Percentiles rank a stretch among this genome's conserved stretches.
These are phyloP conservation scores for Ypsolopha sequella DNA, from an alignment of 2,888 invertebrate genomes.

Conservation along the genomic window DNA sequence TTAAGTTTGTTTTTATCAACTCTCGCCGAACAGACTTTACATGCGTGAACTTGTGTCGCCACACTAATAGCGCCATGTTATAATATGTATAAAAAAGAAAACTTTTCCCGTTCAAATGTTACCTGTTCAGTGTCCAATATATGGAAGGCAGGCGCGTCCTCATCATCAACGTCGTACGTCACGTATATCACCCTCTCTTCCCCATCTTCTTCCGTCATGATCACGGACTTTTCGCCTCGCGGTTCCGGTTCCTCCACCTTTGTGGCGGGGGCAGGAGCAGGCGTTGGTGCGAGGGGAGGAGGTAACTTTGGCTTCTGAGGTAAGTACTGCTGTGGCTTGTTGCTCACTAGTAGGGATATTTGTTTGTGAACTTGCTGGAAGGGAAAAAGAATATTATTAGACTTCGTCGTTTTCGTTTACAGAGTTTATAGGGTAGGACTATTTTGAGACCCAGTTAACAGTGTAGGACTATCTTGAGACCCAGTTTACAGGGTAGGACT, in stretches of 20 bases:
- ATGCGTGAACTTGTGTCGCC: no score
- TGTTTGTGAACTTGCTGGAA: conserved; percentile 35
- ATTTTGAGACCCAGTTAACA: no score
- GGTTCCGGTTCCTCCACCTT: not conserved
- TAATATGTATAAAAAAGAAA: no score
- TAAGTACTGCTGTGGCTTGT: conserved; percentile 13
- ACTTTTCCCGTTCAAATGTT: conserved; percentile 18
- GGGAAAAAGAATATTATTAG: no score
- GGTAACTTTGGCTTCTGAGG: conserved; percentile 1
- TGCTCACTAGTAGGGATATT: conserved; percentile 38
- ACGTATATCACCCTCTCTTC: conserved; percentile 56
- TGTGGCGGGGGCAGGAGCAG: no score
- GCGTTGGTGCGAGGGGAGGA: conserved; percentile 2
- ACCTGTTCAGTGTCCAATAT: conserved; percentile 44
- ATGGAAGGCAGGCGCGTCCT: conserved; percentile 29
- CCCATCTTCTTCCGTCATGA: conserved; percentile 6
- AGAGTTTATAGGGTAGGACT: no score
- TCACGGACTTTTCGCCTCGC: conserved; percentile 8
- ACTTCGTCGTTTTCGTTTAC: no score
- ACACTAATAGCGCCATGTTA: no score
- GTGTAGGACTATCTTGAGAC: no score
- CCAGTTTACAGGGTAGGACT: no score
- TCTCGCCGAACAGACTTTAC: no score
- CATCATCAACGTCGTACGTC: conserved; percentile 44
- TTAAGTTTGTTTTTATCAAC: no score